These are phyloP conservation scores for Fregata magnificens DNA, from an alignment of 2,113 vertebrate species.

Conservation along the genomic window DNA sequence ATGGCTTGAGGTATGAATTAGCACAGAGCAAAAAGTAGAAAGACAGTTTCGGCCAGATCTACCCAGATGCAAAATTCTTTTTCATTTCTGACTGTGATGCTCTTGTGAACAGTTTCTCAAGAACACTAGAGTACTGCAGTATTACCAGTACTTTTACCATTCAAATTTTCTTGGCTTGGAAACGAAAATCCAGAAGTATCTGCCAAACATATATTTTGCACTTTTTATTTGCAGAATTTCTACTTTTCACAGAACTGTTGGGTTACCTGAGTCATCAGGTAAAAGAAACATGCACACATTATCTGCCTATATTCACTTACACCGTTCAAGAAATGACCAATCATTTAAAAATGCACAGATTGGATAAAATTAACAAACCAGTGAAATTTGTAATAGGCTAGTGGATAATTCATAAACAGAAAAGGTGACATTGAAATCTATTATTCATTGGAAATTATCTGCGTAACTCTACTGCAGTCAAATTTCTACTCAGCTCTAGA, in stretches of 20 bases:
- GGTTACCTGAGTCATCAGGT: not conserved
- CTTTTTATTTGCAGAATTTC: not conserved
- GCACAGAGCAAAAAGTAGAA: not conserved
- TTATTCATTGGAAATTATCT: conserved; percentile 57
- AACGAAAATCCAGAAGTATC: not conserved
- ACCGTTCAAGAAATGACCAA: not conserved
- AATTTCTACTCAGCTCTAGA: not conserved
- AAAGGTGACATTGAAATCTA: conserved; percentile 53
- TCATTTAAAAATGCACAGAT: not conserved
- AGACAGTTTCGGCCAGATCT: not conserved
- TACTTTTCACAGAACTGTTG: not conserved
- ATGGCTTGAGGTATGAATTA: no score
- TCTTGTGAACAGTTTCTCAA: not conserved
- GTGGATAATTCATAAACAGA: conserved; percentile 12
- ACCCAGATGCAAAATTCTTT: not conserved
- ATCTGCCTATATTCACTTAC: not conserved
- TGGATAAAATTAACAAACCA: not conserved
- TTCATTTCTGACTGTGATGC: not conserved
- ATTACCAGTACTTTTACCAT: not conserved
- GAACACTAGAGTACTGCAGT: not conserved
- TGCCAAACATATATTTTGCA: not conserved
- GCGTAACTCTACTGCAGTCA: not conserved
- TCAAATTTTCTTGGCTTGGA: not conserved
- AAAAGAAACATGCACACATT: not conserved
- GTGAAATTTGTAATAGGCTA: not conserved